phyloP scores from a whole-genome alignment of 2,797 vertebrate species.

The Tangara arthus region DNA sequence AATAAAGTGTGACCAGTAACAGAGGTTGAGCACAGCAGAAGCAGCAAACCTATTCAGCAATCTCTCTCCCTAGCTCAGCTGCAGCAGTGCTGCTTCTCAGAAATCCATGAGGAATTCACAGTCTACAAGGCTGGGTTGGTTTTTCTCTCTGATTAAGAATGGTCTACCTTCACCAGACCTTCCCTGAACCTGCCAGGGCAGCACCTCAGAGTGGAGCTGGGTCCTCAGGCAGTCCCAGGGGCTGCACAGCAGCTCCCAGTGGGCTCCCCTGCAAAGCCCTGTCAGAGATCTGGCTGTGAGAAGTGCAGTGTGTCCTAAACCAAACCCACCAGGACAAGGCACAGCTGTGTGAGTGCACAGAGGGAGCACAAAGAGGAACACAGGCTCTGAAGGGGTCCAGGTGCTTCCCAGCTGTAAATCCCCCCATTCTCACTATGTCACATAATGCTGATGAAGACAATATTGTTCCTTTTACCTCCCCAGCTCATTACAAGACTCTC shows the following conservation, averaged over 20 bases:
- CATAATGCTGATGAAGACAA: background rate
- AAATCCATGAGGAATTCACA: background rate
- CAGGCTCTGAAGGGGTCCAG: background rate
- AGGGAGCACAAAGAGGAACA: background rate
- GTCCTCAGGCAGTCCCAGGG: background rate
- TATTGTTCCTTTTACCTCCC: background rate
- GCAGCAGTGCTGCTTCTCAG: background rate
- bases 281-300: background rate
- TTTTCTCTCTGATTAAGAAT: background rate
- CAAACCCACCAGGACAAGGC: background rate
- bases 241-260: background rate
- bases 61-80: background rate
- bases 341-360: background rate
- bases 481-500: background rate
- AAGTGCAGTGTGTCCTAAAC: background rate
- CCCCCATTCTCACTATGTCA: background rate
- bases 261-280: background rate
- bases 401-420: background rate
- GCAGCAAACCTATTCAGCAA: background rate
- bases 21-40: background rate
- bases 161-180: background rate
- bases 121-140: background rate
- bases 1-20: background rate
- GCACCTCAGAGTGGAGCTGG: rapidly evolving
- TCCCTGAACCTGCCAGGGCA: background rate